Base-by-base conservation (phyloP, 2,113 vertebrate genomes). In the Tragelaphus buxtoni region DNA sequence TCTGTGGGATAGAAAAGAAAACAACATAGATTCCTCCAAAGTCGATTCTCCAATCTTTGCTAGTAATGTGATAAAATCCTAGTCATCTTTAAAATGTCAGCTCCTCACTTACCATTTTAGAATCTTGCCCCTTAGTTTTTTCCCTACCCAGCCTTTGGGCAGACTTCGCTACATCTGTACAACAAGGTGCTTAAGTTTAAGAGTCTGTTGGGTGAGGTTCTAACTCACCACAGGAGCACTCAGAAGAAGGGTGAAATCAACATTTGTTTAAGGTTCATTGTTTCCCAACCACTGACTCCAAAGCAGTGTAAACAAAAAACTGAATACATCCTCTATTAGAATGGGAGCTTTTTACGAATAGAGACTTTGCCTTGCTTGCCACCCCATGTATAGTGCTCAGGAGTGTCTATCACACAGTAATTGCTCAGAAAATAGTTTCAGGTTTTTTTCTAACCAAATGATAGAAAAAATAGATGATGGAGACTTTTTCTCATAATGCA, bases 1-100 rank as follows among this genome's bases (percentile, higher is more conserved):
- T 56, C 97, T 97, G 92, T 90, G 81, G 63, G 58, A 90, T 2
- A 87, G 79, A 96, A 97, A 97, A 88, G 65, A 69, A 69, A 69
- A 69, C 94, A 95, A 95, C 28, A 61, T n/a, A 35, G 47, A 93
- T 85, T 81, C 51, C 90, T 95, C 61, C 77, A 84, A 83, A 74
- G 58, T 79, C n/a, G 65, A 60, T 69, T 93, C 89, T 94, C 55
- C 24, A 87, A n/a, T 47, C 35, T 79, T 55, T 85, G 77, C 56
- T 6, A 20, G 28, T 82, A 55, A 80, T 4, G 55, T 56, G 39
- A 28, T 82, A 39, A 93, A 92, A 89, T 58, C 39, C 45, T 94
- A 90, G 80, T 63, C 39, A n/a, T 47, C 17, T 94, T 53, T 90
- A 80, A 94, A 93, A 91, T 82, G 51, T 82, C 47, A 81, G 74